Base-by-base conservation (phyloP, 2,888 invertebrate species). In the Petrolisthes manimaculis region DNA sequence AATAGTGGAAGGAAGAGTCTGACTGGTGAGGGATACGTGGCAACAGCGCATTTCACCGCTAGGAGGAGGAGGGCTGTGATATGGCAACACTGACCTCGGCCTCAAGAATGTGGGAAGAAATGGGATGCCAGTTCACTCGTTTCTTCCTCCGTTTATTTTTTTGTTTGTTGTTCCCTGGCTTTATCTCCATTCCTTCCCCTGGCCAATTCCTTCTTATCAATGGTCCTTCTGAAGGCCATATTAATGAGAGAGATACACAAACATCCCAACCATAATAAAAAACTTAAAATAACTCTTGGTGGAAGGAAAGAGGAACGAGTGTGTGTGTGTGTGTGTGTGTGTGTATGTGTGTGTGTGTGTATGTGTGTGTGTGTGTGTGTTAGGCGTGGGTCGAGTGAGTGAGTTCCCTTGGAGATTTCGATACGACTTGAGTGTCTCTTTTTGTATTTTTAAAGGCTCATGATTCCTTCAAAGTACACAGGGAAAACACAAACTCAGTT, bases 81-180 rank as follows among this genome's bases (percentile, higher is more conserved):
- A 56, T 80, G 80, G 80, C 61, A 80, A 80, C 61, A 21, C 80
- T 80, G 80, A 56, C 18, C 56, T 8, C 5, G n/a, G 24, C 80
- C 80, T 56, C 56, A 56, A 56, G 80, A 80, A 80, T 80, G 80
- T 56, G 80, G 21, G 56, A 56, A 37, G 51, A 21, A 80, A 80
- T 21, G 56, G 56, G 80, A 80, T 80, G 80, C 80, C 80, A 80
- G 61, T 21, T 79, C 5, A 56, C 18, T 21, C 71, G 21, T 71
- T 71, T 71, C 21, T 71, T 71, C 71, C 6, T 71, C 6, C 14
- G 12, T 6, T 71, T 71, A 75, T 24, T 75, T 18, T 75, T 24
- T 51, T 75, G 4, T 51, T 1, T n/a, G 12, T 14, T 14, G n/a
- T 12, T 67, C 12, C 67, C 67, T 67, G 67, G n/a, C 67, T 67